A percentile compares a stretch with the other conserved stretches of the same genome.
These are phyloP conservation scores for Muraenolepis orangiensis DNA, from an alignment of 2,797 vertebrate species.

Conservation along the genomic window DNA sequence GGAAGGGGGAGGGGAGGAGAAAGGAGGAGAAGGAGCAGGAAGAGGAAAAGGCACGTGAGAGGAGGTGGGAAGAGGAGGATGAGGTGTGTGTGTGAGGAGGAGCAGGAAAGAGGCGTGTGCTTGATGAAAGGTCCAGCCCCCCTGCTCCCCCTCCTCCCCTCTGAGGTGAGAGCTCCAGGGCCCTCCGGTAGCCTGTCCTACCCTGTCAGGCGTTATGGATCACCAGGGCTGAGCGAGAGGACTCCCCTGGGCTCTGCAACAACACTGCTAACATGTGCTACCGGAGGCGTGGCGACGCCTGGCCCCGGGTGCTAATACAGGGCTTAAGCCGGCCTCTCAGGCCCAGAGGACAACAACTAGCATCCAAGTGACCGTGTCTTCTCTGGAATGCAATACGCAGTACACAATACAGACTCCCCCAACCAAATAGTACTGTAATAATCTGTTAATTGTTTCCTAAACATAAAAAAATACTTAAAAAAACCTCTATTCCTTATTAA, in stretches of 20 bases:
- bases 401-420: no score
- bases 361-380: no score
- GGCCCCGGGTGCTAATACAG: constrained; percentile 38
- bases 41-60: not conserved
- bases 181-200: constrained; percentile 44
- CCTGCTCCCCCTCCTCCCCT: not conserved
- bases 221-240: constrained; percentile 30
- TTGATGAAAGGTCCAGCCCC: constrained; percentile 48
- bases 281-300: constrained; percentile 9
- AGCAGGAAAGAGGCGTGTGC: constrained; percentile 31
- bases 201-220: constrained; percentile 57
- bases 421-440: no score
- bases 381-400: no score
- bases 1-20: no score
- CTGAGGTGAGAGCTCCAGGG: constrained; percentile 35
- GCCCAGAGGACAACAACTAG: no score
- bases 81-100: not conserved
- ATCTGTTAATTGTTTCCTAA: no score
- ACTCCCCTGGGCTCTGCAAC: constrained; percentile 35
- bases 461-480: no score
- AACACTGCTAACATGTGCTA: constrained; percentile 39
- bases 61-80: not conserved
- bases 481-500: no score
- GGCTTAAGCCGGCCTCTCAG: not conserved
- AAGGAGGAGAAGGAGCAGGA: not conserved